These are phyloP conservation scores for Cladopsammia gracilis DNA, from an alignment of 64 coral and sea anemone species.

Conservation along the genomic window DNA sequence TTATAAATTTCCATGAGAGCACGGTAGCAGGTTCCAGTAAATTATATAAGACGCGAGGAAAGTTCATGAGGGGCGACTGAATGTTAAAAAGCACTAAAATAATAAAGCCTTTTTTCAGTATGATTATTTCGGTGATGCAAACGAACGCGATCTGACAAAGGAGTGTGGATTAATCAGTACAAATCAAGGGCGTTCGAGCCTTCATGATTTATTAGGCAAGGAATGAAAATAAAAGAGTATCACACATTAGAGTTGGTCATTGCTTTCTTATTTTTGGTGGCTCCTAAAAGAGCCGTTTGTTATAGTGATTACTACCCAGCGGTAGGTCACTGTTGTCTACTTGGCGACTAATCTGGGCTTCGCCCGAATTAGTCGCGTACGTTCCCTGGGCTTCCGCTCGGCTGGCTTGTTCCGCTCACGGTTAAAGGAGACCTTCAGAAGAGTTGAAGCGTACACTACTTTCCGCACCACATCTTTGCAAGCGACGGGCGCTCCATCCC, in stretches of 20 bases:
- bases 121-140: constrained; percentile 10
- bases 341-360: constrained; percentile 15
- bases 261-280: constrained; percentile 38
- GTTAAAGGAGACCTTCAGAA: constrained; percentile 58
- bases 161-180: no score
- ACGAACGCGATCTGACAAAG: background rate
- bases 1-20: background rate
- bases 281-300: constrained; percentile 56
- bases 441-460: constrained; percentile 27
- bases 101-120: background rate
- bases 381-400: background rate
- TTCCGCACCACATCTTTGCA: constrained; percentile 38
- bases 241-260: constrained; percentile 16
- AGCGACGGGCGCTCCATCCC: constrained; percentile 37
- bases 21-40: background rate
- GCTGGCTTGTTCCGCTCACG: constrained; percentile 37
- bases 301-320: background rate
- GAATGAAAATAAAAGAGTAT: background rate
- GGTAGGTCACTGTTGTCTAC: background rate
- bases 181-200: no score
- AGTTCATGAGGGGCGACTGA: background rate
- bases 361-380: constrained; percentile 24
- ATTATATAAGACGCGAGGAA: background rate
- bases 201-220: no score
- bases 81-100: background rate